These are phyloP conservation scores for Procambarus virginalis DNA, from an alignment of 1,140 invertebrate species.

Conservation along the genomic window DNA sequence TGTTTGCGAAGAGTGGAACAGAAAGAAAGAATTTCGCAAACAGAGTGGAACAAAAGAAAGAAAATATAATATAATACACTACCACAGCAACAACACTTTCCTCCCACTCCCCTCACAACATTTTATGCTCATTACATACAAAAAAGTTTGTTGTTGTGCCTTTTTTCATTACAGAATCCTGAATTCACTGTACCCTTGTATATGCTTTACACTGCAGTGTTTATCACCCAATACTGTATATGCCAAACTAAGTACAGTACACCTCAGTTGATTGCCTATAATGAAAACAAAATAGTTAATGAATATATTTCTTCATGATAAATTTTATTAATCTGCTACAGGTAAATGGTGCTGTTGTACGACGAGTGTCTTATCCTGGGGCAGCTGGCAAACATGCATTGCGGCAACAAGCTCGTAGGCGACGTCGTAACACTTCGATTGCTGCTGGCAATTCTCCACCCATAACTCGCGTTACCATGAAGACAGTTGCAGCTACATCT, in stretches of 20 bases:
- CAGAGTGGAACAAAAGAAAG: too few relatives aligned
- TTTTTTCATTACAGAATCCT: too few relatives aligned
- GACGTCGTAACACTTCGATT: conserved; percentile 84
- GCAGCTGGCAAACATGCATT: conserved; percentile 79
- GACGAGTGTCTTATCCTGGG: conserved; percentile 39
- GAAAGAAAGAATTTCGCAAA: too few relatives aligned
- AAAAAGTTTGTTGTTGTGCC: too few relatives aligned
- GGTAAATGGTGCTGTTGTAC: conserved; percentile 48
- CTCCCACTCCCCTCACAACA: too few relatives aligned
- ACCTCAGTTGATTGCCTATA: background rate
- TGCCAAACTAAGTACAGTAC: background rate
- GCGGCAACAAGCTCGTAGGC: conserved; percentile 85
- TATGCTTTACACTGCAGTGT: background rate
- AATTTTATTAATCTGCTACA: background rate
- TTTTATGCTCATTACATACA: too few relatives aligned
- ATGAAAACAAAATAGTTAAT: background rate
- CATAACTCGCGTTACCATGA: conserved; percentile 70
- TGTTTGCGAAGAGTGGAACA: too few relatives aligned
- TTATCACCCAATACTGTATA: background rate
- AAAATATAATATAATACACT: too few relatives aligned
- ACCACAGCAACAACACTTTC: too few relatives aligned
- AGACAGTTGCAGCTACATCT: conserved; percentile 58
- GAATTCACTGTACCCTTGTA: too few relatives aligned
- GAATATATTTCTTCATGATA: background rate
- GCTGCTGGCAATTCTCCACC: conserved; percentile 77